Base-by-base conservation (phyloP, 2,113 vertebrate genomes). In the Perca schrenkii region DNA sequence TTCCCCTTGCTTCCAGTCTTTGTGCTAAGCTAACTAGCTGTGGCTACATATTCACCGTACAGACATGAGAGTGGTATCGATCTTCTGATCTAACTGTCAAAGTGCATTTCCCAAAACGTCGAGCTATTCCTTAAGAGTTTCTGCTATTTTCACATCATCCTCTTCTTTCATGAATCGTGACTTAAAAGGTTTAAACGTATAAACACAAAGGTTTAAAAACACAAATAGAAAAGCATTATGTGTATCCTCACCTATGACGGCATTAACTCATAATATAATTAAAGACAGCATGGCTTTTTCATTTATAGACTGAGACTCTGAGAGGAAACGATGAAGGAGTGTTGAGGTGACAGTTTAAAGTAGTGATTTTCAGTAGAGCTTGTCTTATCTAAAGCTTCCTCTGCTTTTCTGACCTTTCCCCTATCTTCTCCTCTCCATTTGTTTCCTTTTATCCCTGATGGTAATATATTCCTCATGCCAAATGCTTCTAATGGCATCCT, bases 401-500 rank as follows among this genome's bases (percentile, higher is more conserved):
- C 80, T 83, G 63, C 60, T 75, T 72, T 61, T 22, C 72, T 86
- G 83, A 90, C 79, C 80, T 83, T 87, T 86, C 47, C 74, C 78
- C 40, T 19, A 46, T 74, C 78, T 71, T 21, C 76, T 53, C 57
- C 68, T 86, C 49, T 63, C 60, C 66, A 62, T 88, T 87, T 86
- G 64, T 92, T 82, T 87, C 69, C 75, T 66, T 77, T 84, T 78
- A 86, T 84, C 62, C 73, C 66, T 74, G 78, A 70, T 50, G 47
- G 11, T 85, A 85, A 91, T 90, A 72, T 82, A 82, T 89, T 86
- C 65, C 72, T 78, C 12, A 10, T 82, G 80, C 75, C 62, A 77
- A 82, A 83, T 71, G 25, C 57, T 61, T 74, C 62, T 43, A 21
- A 66, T 58, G 46, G 79, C 65, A 69, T 88, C 56, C 63, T 88